Evolutionary conservation across 2,888 invertebrate genomes (phyloP), one percentile per base, ranked within the genome.

Genomic region (Drosophila rellima): DNA sequence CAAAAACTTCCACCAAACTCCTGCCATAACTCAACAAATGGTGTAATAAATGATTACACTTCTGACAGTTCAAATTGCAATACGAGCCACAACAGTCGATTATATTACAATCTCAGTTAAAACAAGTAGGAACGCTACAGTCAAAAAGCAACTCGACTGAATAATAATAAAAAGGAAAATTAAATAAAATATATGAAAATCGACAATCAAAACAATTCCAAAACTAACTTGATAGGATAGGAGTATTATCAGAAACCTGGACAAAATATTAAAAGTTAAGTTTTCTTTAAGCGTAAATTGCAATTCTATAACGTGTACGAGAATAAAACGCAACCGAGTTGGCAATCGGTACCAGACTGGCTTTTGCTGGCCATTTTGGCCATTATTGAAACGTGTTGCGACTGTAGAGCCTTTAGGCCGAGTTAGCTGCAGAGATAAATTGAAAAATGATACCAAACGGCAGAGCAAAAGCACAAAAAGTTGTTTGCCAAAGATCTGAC

Each of bases 331-430:
- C 44, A 55, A 15, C 42, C 17, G 33, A 20, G n/a, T n/a, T 6
- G 15, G 26, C 18, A 33, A 31, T 70, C 67, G 63, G 64, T 51
- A 6, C 29, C 15, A 62, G 55, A 39, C 35, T 17, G 59, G 65
- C 42, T 50, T 7, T n/a, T n/a, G 42, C 39, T 1, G 31, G n/a
- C 15, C 47, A 17, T 80, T 61, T 55, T 15, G 63, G 56, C 65
- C 64, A 75, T 81, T 78, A 75, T 56, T 26, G 17, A 62, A 78
- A 81, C 79, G 61, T 76, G 76, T 64, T 63, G 37, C 54, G 64
- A 67, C 51, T 70, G 61, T 42, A 20, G 42, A 26, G 55, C 45
- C 45, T 29, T 29, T 5, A 10, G 29, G 17, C 18, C 40, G 11
- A 40, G 18, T 40, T 20, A 11, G 20, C 2, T 13, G 11, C 5